Evolutionary conservation across 2,797 vertebrate species (phyloP), one percentile per base, ranked within the genome.

Genomic region (Lacerta agilis): DNA sequence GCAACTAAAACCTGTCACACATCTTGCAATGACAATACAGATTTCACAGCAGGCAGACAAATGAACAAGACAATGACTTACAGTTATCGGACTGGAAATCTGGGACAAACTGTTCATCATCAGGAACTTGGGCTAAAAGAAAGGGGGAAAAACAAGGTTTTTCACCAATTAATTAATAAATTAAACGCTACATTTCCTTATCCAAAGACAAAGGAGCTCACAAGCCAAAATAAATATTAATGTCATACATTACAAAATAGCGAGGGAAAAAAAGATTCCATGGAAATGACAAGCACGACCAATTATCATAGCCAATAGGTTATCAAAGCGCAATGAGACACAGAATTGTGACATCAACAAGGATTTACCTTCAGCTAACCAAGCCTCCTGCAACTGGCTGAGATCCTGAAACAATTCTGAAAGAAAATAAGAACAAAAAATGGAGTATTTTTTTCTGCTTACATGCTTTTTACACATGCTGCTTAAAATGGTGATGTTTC

Each of bases 391-490:
- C 87, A 99, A 97, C 95, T 98, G 98, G 96, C 98, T 99, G 94
- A 99, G 98, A 96, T 99, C 98, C 96, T 99, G 98, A 96, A 99
- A 99, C 92, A 99, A 97, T 94, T 99, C 98, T 99, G 96, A 20
- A 96, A 97, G 77, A 92, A 89, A 92, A 93, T 82, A 93, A 90
- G 85, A 85, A 91, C 92, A 94, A 43, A 86, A 67, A 90, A 89
- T 43, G 90, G 29, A 72, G 11, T 61, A 15, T 43, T 79, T 77
- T 83, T 83, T 71, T 66, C 88, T 64, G 2, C 73, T 43, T 69
- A 25, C 33, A 58, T 29, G 27, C 78, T n/a, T 45, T 45, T 58
- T 49, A 33, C 36, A 23, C 9, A 0, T 4, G 38, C 6, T 64
- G n/a, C 55, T 66, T n/a, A 77, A 64, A 29, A n/a, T 15, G 72